Evolutionary conservation across 2,797 vertebrate species (phyloP), one percentile per base, ranked within the genome.

Genomic region (Oreochromis grahami): DNA sequence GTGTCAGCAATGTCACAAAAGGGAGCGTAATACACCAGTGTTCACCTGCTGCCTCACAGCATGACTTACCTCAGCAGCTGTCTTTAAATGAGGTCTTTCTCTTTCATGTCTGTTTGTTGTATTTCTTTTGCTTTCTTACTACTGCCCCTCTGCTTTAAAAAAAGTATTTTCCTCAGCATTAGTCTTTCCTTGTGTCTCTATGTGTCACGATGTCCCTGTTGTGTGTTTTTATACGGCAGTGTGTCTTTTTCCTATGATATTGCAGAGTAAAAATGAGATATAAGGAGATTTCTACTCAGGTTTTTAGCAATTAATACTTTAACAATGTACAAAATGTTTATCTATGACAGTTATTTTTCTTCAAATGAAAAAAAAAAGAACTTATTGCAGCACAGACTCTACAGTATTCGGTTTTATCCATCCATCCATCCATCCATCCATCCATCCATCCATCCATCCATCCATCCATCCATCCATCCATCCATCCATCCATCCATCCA

Each of bases 31-130:
- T 53, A 88, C 2, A 32, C 38, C 11, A 10, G 3, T 53, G 70
- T 82, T 87, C 89, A 91, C 89, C 88, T 91, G 86, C 90, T 90
- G 85, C 88, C 87, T 88, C 86, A 14, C 83, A 84, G 52, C 74
- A 29, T 78, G 76, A 41, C 50, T 32, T 48, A 88, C 80, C 78
- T 83, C 84, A 13, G 55, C 21, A 72, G 77, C 76, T 70, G 48
- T 72, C 78, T 81, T 85, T 80, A 36, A 87, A 88, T 82, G n/a
- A 78, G 2, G 11, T 78, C 11, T 74, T 68, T 51, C 34, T 52
- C 58, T 84, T 72, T 84, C 34, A 80, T 86, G 21, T 74, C 43
- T 36, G 3, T 84, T 38, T 76, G 9, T 79, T 79, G 24, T 36
- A 76, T 48, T 15, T 83, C 52, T 56, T 56, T 38, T 51, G 8